Percentiles rank a stretch among this genome's conserved stretches.
Conservation (phyloP, 2,888 invertebrate species). For the Amaurobius ferox region DNA sequence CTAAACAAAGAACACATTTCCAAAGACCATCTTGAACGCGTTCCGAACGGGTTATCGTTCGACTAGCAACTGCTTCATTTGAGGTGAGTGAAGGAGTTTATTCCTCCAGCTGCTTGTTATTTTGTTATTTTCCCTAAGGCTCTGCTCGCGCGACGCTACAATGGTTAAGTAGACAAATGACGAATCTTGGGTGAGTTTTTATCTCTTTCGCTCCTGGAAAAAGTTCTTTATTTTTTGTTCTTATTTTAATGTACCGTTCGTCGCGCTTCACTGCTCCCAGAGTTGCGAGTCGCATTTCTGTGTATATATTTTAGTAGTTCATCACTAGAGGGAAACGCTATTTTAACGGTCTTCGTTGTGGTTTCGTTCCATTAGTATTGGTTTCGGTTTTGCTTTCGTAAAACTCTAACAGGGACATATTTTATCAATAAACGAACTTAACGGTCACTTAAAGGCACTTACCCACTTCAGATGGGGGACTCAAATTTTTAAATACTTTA, state of each 20-base stretch:
- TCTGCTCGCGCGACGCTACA: conserved; percentile 52
- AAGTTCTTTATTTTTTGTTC: not conserved
- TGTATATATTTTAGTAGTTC: not conserved
- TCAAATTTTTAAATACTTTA: too few species aligned
- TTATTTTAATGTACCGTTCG: conserved; percentile 24
- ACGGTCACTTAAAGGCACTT: too few species aligned
- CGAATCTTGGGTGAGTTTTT: conserved; percentile 28
- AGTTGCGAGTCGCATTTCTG: not conserved
- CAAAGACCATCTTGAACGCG: not conserved
- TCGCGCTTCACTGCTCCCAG: conserved; percentile 34
- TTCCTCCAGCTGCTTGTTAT: conserved; percentile 24
- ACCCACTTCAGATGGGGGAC: too few species aligned
- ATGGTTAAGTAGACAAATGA: conserved; percentile 59
- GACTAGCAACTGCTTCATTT: conserved; percentile 26
- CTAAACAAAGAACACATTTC: not conserved
- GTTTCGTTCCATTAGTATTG: too few species aligned
- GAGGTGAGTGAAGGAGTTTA: conserved; percentile 19
- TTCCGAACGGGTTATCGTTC: conserved; percentile 8
- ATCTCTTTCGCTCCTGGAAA: not conserved
- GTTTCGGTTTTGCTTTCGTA: too few species aligned
- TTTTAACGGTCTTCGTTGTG: too few species aligned
- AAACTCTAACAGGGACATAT: too few species aligned
- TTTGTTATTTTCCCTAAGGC: not conserved
- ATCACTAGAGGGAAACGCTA: too few species aligned
- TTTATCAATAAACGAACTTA: too few species aligned